Evolutionary conservation across 2,888 invertebrate genomes (phyloP), one percentile per base, ranked within the genome.

Genomic region (Lycia hirtaria): DNA sequence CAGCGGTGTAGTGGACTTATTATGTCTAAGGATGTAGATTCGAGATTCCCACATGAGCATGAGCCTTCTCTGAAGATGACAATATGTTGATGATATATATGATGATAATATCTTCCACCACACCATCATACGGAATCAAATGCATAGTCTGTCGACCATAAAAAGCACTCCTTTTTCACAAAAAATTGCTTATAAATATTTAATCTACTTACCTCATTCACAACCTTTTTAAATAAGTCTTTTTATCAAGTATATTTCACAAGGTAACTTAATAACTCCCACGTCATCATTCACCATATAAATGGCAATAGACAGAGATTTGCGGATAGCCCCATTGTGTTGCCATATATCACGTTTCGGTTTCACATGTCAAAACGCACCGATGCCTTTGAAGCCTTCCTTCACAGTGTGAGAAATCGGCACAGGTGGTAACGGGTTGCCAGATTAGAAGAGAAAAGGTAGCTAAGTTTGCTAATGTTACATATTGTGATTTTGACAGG

Each of bases 391-490:
- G 73, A 73, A 68, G 17, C 24, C 24, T 41, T 24, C 54, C 60
- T 62, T 65, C 62, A 58, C 5, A 0, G 68, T 71, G 73, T 80
- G 81, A 69, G 81, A 82, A 78, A 59, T 26, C 52, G 20, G 51
- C 61, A 86, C 89, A 88, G 87, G 88, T 88, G 88, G 65, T 81
- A 87, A 88, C 83, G 87, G 89, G 88, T 86, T 58, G 47, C 47
- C 22, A 33, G 32, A 14, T 3, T 14, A 26, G 28, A 24, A 10
- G 30, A 38, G 7, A 2, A 26, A 38, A 63, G 30, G 49, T 61
- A 47, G 28, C 54, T 30, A 62, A n/a, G 65, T 61, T 76, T 60
- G 64, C 62, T 71, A 77, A 54, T 58, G 48, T 58, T 49, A 20
- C 48, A n/a, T 75, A 49, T 54, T 50, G 14, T 54, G 24, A 19